Evolutionary conservation across 2,113 vertebrate species (phyloP).

Genomic region (Hyperopisus bebe): DNA sequence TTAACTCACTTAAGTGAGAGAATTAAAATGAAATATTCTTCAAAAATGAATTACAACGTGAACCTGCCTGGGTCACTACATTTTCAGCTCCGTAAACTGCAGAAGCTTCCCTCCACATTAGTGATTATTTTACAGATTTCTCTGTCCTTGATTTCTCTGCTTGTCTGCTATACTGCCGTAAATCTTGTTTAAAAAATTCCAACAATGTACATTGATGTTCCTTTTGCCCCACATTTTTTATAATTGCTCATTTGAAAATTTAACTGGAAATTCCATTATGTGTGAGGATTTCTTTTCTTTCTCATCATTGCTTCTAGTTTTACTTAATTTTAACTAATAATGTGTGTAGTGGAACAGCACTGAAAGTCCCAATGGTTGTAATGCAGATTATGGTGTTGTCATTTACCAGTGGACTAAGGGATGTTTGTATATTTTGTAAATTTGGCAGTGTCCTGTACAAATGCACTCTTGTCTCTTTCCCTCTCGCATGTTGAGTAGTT

Average conservation of each 20-base stretch:
- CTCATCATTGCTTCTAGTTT: constrained; percentile 41
- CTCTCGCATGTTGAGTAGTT: constrained; percentile 78
- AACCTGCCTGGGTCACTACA: background rate
- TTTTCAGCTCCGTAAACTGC: background rate
- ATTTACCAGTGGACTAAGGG: constrained; percentile 49
- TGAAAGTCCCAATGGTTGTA: constrained; percentile 42
- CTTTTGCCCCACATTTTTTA: constrained; percentile 15
- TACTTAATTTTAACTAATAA: constrained; percentile 37
- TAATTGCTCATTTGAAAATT: constrained; percentile 52
- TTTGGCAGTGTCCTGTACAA: constrained; percentile 67
- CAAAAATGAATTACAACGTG: background rate
- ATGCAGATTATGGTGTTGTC: constrained; percentile 44
- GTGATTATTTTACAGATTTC: background rate
- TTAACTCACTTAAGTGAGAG: constrained; percentile 14
- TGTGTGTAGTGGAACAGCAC: constrained; percentile 60
- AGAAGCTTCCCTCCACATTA: background rate
- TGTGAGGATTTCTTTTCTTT: background rate
- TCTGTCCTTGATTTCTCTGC: background rate
- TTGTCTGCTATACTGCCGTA: background rate
- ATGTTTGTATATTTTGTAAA: constrained; percentile 88
- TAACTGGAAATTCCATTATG: background rate
- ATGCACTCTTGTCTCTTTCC: constrained; percentile 62
- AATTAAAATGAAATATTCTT: constrained; percentile 2
- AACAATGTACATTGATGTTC: constrained; percentile 34
- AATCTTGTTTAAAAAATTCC: background rate